Base-by-base conservation (phyloP, 2,113 vertebrate species). In the Redunca redunca region DNA sequence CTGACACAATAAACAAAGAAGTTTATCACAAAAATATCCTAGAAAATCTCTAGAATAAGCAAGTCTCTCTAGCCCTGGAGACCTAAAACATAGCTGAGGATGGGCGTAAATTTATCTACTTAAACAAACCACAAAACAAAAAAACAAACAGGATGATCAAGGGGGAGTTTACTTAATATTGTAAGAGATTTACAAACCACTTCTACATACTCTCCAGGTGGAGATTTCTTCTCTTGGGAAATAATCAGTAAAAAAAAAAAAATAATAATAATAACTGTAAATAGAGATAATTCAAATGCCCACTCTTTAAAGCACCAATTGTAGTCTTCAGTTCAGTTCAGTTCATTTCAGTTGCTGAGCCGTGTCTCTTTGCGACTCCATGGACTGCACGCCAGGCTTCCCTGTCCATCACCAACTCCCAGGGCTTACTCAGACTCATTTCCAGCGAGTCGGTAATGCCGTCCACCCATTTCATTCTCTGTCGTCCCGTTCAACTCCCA, bases 381-480 rank as follows among this genome's bases (percentile, higher is more conserved):
- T 23, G 19, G 9, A 71, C 19, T 71, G n/a, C 19, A 71, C 5
- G 2, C 67, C n/a, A 36, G 67, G 9, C 17, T 71, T 71, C 9
- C 19, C n/a, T 71, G 67, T 71, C n/a, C 67, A 71, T 71, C 5
- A 71, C 67, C 9, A 71, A 71, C 5, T 71, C n/a, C n/a, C 67
- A 40, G 19, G n/a, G 19, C 67, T 71, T 36, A 23, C n/a, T 71
- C n/a, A 71, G 23, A 40, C 19, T 71, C n/a, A 40, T 71, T 71
- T 71, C 9, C 17, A 71, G 9, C 0, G 1, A 71, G n/a, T 36
- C 0, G 2, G n/a, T 36, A 36, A 71, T 36, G n/a, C 64, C 17
- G 36, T 71, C n/a, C 19, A 36, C 19, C 64, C 19, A 71, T 36
- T 19, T 71, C 64, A 36, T 71, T 23, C 19, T 71, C 64, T 36